These are phyloP conservation scores for Patiria pectinifera DNA, from an alignment of 53 echinoderm and acorn worm species.

Conservation along the genomic window DNA sequence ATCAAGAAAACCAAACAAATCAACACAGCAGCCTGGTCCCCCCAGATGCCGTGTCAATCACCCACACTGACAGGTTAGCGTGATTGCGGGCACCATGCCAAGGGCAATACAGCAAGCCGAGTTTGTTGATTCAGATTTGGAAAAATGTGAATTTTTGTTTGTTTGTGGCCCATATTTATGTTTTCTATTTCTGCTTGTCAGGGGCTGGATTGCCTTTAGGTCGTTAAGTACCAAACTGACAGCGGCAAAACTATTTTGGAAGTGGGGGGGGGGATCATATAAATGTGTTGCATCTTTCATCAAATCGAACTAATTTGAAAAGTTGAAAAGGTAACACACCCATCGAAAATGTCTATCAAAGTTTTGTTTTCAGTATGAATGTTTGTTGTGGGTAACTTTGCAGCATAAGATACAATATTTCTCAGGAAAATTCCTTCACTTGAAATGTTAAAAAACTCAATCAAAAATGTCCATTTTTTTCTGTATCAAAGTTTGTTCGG, in stretches of 20 bases:
- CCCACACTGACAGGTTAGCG: slow-evolving; percentile 47
- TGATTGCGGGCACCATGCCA: slow-evolving; percentile 38
- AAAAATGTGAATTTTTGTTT: slow-evolving; percentile 25
- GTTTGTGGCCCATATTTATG: slow-evolving; percentile 7
- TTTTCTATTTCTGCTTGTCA: slow-evolving; percentile 10
- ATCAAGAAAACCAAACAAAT: background rate
- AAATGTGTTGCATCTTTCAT: background rate
- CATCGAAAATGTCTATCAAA: background rate
- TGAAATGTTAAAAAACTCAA: no score
- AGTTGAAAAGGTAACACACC: background rate
- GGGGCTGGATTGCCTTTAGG: slow-evolving; percentile 1
- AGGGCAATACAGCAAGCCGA: background rate
- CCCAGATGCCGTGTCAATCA: slow-evolving; percentile 55
- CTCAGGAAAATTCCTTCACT: no score
- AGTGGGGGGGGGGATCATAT: background rate
- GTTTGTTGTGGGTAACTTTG: background rate
- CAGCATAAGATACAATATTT: background rate
- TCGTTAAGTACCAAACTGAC: background rate
- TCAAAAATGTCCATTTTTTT: no score
- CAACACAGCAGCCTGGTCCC: slow-evolving; percentile 34
- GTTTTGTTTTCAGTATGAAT: background rate
- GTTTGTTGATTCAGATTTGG: slow-evolving; percentile 44
- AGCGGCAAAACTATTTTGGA: background rate
- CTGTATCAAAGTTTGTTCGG: no score
- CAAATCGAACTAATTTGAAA: background rate